Evolutionary conservation across 2,797 vertebrate genomes (phyloP).

Genomic region (Brotula barbata): DNA sequence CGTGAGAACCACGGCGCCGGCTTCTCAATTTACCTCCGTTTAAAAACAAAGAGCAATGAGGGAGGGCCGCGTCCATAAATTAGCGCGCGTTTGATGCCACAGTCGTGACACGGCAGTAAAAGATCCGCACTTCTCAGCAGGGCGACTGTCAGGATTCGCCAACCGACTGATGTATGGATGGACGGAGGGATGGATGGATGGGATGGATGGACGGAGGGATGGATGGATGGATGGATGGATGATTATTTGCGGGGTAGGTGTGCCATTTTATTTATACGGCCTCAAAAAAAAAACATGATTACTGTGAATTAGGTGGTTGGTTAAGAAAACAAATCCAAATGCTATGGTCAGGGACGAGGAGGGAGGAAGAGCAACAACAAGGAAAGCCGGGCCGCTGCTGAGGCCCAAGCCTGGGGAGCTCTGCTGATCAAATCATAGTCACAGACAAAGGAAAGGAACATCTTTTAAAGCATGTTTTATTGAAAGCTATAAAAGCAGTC

Average conservation of each 20-base stretch:
- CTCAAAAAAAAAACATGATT: slow-evolving; percentile 14
- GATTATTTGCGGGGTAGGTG: slow-evolving; percentile 31
- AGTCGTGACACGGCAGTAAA: slow-evolving; percentile 36
- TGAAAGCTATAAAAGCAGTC: slow-evolving; percentile 65
- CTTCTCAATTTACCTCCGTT: slow-evolving; percentile 58
- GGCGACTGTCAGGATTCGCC: slow-evolving; percentile 7
- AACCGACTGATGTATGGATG: slow-evolving; percentile 34
- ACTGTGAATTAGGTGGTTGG: slow-evolving; percentile 34
- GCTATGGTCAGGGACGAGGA: slow-evolving; percentile 11
- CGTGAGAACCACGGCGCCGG: slow-evolving; percentile 36
- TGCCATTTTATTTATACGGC: slow-evolving; percentile 17
- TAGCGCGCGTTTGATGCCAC: slow-evolving; percentile 34
- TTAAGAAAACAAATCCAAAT: slow-evolving; percentile 42
- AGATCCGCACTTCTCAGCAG: slow-evolving; percentile 18
- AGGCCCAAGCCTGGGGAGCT: slow-evolving; percentile 23
- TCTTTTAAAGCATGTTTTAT: slow-evolving; percentile 74
- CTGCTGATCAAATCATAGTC: slow-evolving; percentile 65
- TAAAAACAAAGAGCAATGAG: slow-evolving; percentile 43
- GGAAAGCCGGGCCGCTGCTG: slow-evolving; percentile 42
- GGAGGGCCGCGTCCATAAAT: slow-evolving; percentile 43
- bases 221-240: neutral
- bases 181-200: neutral
- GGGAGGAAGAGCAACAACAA: slow-evolving; percentile 22
- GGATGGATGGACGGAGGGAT: neutral
- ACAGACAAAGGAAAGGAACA: slow-evolving; percentile 62